These are phyloP conservation scores for Laticauda laticaudata DNA, from an alignment of 2,113 vertebrate species.

Conservation along the genomic window DNA sequence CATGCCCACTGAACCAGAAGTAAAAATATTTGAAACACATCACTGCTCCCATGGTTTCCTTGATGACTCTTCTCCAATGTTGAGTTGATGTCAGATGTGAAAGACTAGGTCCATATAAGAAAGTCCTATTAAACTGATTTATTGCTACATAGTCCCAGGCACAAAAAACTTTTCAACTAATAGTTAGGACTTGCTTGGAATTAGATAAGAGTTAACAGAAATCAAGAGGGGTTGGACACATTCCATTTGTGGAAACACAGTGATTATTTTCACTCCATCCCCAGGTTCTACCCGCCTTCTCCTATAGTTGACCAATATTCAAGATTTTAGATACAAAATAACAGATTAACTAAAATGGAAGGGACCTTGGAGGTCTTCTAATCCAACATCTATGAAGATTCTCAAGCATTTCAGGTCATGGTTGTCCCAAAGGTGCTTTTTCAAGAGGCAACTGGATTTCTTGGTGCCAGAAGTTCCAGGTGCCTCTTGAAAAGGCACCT, in stretches of 20 bases:
- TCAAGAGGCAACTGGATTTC: too few species aligned
- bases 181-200: neutral
- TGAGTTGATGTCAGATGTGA: neutral
- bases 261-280: too few species aligned
- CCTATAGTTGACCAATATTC: neutral
- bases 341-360: too few species aligned
- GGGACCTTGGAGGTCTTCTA: too few species aligned
- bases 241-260: neutral
- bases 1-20: too few species aligned
- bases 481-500: too few species aligned
- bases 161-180: neutral
- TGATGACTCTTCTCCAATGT: neutral
- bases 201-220: neutral
- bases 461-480: too few species aligned
- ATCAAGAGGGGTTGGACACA: neutral
- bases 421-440: too few species aligned
- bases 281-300: too few species aligned
- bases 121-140: neutral
- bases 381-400: too few species aligned
- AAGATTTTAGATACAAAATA: neutral
- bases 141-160: neutral
- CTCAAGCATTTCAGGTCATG: too few species aligned
- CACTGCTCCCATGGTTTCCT: neutral
- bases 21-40: too few species aligned
- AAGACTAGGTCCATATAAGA: neutral